Evolutionary conservation across 2,113 vertebrate species (phyloP).

Genomic region (Cavia porcellus): DNA sequence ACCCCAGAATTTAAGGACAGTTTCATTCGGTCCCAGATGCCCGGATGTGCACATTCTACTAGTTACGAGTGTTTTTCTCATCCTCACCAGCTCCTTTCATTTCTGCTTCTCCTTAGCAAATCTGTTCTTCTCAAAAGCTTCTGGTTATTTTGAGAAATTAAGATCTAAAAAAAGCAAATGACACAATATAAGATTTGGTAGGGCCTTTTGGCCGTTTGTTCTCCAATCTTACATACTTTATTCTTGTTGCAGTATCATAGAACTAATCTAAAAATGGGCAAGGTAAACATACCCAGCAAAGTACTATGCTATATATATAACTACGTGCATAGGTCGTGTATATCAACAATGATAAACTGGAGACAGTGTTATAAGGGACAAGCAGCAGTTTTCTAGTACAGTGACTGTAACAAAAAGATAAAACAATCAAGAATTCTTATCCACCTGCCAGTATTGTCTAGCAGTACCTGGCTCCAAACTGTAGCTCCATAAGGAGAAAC

Average conservation of each 20-base stretch:
- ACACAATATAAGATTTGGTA: background rate
- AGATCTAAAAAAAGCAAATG: background rate
- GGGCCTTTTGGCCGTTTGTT: background rate
- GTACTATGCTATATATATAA: background rate
- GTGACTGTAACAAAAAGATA: background rate
- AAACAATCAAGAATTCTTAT: no score
- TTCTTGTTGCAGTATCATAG: background rate
- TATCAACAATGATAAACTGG: background rate
- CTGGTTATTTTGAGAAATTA: constrained; percentile 15
- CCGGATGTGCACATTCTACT: background rate
- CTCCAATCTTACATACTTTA: background rate
- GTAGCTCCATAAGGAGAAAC: background rate
- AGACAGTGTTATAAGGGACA: background rate
- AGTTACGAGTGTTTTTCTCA: fast-evolving
- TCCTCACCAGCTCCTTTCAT: background rate
- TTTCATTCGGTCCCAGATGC: background rate
- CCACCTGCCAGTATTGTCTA: fast-evolving
- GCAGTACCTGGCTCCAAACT: background rate
- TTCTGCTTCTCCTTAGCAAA: background rate
- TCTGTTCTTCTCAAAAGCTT: background rate
- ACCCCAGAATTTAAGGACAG: background rate
- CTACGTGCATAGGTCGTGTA: fast-evolving
- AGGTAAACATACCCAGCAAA: background rate
- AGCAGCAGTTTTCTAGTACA: background rate
- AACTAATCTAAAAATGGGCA: background rate